Evolutionary conservation across 2,113 vertebrate species (phyloP), one percentile per base, ranked within the genome.

Genomic region (Coptodon bakossiorum): DNA sequence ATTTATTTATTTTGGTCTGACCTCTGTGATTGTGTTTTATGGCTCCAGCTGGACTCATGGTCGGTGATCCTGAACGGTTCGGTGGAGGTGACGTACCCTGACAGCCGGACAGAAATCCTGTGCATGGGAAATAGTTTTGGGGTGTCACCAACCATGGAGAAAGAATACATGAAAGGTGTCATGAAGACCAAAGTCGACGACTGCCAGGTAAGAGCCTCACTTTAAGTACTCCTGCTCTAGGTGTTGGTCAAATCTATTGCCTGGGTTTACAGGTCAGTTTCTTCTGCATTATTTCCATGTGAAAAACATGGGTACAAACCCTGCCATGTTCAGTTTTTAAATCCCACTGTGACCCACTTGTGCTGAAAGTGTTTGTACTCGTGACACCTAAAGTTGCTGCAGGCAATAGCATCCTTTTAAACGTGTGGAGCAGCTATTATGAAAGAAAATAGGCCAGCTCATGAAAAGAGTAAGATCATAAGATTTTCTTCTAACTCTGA

Each of bases 181-280:
- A 99, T 99, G 99, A 98, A 98, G 96, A 99, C 99, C 80, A 99
- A 99, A 95, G 98, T 99, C 96, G 99, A 99, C 91, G 99, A 99
- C 95, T 99, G 99, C 95, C 98, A 99, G 98, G 99, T 99, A 96
- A 59, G 92, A 38, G n/a, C 12, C 48, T 52, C 7, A 1, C 5
- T 50, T 34, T 10, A 10, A 48, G 38, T 40, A 9, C 40, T 31
- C 10, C n/a, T 56, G 13, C 7, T 1, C 6, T 1, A 19, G n/a
- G 19, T n/a, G 45, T 59, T 11, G 7, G 22, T 29, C 48, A 3
- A 52, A 66, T 36, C 9, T 36, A 8, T 40, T 6, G 9, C 3
- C 16, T 3, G 7, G 2, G 17, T 71, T 45, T 59, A 40, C 13
- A 3, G 36, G 7, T 82, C 43, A 31, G n/a, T 81, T 89, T 78